Conservation (phyloP, 2,888 invertebrate species). For the Cerastis rubricosa region DNA sequence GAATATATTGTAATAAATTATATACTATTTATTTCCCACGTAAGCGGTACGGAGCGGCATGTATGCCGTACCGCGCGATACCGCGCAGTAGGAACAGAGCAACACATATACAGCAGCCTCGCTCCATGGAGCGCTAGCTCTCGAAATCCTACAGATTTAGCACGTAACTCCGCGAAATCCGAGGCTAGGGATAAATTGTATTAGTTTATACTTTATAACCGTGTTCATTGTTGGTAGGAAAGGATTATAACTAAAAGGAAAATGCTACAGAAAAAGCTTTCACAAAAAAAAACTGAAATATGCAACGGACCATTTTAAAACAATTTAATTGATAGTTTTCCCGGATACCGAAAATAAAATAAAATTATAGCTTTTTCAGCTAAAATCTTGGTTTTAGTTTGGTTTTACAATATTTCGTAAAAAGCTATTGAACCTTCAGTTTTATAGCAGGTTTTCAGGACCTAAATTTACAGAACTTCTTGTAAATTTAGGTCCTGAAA, state of each 20-base stretch:
- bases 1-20: constrained; percentile 41
- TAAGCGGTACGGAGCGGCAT: constrained; percentile 34
- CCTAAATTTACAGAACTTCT: not conserved
- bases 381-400: not conserved
- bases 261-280: not conserved
- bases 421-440: not conserved
- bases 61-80: constrained; percentile 63
- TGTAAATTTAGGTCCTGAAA: too few species aligned
- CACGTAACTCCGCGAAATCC: constrained; percentile 73
- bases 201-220: constrained; percentile 32
- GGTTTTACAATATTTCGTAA: not conserved
- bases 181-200: constrained; percentile 33
- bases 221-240: not conserved
- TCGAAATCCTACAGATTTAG: constrained; percentile 81
- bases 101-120: constrained; percentile 82
- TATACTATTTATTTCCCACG: constrained; percentile 50
- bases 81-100: constrained; percentile 79
- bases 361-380: not conserved
- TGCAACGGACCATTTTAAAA: not conserved
- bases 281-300: not conserved
- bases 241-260: not conserved
- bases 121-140: constrained; percentile 77
- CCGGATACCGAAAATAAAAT: not conserved
- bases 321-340: not conserved
- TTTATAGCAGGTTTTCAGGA: not conserved